Evolutionary conservation across 2,113 vertebrate genomes (phyloP), one percentile per base, ranked within the genome.

Genomic region (Scartelaos histophorus): DNA sequence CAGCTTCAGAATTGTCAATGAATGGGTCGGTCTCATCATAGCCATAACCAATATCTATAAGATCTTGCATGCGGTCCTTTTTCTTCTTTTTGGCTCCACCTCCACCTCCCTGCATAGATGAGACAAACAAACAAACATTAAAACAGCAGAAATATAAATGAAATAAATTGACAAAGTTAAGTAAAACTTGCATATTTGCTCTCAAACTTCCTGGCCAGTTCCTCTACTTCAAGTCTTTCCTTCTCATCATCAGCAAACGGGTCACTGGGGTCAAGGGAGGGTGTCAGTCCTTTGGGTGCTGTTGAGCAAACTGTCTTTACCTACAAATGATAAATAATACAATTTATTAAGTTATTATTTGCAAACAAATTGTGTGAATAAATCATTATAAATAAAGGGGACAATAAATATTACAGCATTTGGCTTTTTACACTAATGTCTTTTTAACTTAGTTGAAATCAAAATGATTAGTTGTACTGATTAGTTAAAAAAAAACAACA

Each of bases 1-100:
- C 98, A 68, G 98, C 97, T 83, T 99, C 97, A 58, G 97, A 98
- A 81, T 99, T 99, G 92, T 99, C 98, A 67, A 99, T 99, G 89
- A 99, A 99, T 1, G 97, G 97, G 88, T 99, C 98, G 0, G 95
- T 98, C 76, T 99, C 97, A 79, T 99, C 98, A 12, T 99, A 99
- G 74, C 98, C 98, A 22, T 96, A 98, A 57, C 98, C 98, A 49
- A 99, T 99, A 89, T 98, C 97, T 16, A 99, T 97, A 24, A 99
- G 95, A 89, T 99, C 98, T 92, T 99, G 97, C 90, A 98, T 94
- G 24, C 98, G 92, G 92, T 99, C 98, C 70, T 94, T 97, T 77
- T 97, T 95, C 85, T 96, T 97, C 74, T 95, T 98, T 89, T 96
- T 98, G 7, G 91, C 73, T 71, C 88, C 93, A 58, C 90, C 38